Conservation (phyloP, 2,797 vertebrate genomes). For the Clarias platycephalus region DNA sequence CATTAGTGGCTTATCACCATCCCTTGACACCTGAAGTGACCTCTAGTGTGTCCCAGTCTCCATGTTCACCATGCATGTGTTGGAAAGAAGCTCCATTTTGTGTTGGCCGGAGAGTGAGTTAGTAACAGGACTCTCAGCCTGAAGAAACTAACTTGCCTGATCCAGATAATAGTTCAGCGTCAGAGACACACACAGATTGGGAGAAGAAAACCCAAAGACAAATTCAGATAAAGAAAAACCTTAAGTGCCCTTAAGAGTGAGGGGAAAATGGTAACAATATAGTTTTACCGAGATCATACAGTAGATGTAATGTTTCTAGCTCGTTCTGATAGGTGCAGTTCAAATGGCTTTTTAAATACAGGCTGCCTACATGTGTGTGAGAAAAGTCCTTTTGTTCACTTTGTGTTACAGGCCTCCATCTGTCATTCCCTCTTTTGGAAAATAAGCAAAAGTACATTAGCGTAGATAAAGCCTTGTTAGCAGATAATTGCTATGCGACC, state of each 20-base stretch:
- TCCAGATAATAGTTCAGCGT: constrained; percentile 31
- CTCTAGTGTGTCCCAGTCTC: constrained; percentile 12
- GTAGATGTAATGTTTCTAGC: not conserved
- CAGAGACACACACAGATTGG: constrained; percentile 53
- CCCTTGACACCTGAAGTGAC: constrained; percentile 31
- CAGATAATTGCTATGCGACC: constrained; percentile 56
- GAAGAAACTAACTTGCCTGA: constrained; percentile 63
- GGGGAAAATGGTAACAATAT: not conserved
- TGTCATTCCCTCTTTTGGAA: constrained; percentile 13
- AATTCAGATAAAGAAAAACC: not conserved
- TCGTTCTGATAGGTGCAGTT: not conserved
- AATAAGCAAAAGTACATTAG: constrained; percentile 57
- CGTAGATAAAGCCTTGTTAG: constrained; percentile 57
- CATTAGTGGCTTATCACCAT: constrained; percentile 22
- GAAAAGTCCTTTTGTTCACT: constrained; percentile 36
- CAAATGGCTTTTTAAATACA: constrained; percentile 4
- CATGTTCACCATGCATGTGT: constrained; percentile 48
- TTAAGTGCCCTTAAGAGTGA: constrained; percentile 8
- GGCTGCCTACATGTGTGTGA: constrained; percentile 11
- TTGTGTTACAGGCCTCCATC: constrained; percentile 22
- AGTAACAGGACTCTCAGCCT: constrained; percentile 54
- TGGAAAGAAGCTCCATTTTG: constrained; percentile 75
- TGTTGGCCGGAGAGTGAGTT: constrained; percentile 67
- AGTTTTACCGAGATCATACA: not conserved
- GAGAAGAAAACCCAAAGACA: not conserved